These are phyloP conservation scores for Diloba caeruleocephala DNA, from an alignment of 2,888 invertebrate genomes.

Conservation along the genomic window DNA sequence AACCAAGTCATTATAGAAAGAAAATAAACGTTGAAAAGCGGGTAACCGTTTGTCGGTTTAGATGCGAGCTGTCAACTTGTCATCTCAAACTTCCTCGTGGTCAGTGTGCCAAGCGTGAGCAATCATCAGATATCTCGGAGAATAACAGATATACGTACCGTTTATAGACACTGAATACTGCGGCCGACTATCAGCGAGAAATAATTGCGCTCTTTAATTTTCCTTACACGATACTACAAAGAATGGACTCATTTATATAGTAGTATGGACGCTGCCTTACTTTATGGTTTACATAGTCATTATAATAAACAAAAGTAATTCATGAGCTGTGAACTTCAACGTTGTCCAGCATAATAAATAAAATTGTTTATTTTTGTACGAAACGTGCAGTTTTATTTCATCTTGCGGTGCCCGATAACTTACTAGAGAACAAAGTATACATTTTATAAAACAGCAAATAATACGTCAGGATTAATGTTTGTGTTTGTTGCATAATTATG, in stretches of 20 bases:
- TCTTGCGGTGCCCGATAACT: too few species aligned
- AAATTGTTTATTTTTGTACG: constrained; percentile 15
- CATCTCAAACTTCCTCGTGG: constrained; percentile 67
- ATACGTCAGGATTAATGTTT: too few species aligned
- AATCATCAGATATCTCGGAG: constrained; percentile 63
- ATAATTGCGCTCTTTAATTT: constrained; percentile 32
- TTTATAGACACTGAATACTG: constrained; percentile 41
- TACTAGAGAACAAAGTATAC: too few species aligned
- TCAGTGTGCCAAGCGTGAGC: constrained; percentile 77
- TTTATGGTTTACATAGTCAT: not conserved
- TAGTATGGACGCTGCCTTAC: constrained; percentile 1
- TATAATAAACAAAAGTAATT: constrained; percentile 17
- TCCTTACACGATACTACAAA: constrained; percentile 14
- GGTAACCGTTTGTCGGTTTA: constrained; percentile 55
- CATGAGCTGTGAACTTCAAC: constrained; percentile 5
- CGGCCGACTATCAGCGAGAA: constrained; percentile 29
- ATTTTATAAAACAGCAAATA: too few species aligned
- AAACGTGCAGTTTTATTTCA: constrained; percentile 5
- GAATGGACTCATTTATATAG: constrained; percentile 10
- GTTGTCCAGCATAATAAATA: constrained; percentile 10
- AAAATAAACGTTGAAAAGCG: constrained; percentile 39
- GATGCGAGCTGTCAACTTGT: constrained; percentile 68
- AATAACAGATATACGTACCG: constrained; percentile 63
- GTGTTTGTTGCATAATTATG: too few species aligned
- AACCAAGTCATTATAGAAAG: constrained; percentile 31